Base-by-base conservation (phyloP, 2,113 vertebrate genomes). In the Brachyhypopomus occidentalis region DNA sequence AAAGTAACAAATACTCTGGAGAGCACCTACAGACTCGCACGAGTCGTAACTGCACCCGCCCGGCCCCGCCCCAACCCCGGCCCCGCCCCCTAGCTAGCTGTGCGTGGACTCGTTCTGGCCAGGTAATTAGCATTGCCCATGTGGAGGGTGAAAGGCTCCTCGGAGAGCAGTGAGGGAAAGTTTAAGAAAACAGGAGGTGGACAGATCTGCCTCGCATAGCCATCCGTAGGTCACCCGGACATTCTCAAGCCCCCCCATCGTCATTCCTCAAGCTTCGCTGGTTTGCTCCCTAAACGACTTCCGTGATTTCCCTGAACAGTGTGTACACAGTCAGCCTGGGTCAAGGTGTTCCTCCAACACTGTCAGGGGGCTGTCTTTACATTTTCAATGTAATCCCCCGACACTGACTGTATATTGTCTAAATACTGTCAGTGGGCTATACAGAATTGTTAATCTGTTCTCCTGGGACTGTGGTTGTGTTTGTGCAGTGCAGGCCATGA, bases 131-230 rank as follows among this genome's bases (percentile, higher is more conserved):
- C 77, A 76, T 48, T 45, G 75, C 62, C 72, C 77, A 77, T 55
- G 62, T 81, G 14, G 69, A 58, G 75, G 80, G 72, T 72, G 38
- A 76, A 84, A 70, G 76, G 72, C 55, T 84, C 79, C 80, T 56
- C 17, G n/a, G 83, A 86, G 83, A 82, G 62, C 45, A 75, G 79
- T 62, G 82, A 75, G 23, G 17, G 73, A 66, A 79, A 82, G 83
- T 84, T 86, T 86, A 86, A 84, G 77, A 82, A 86, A 86, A 86
- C 83, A 81, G 75, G 59, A 83, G 58, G 25, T 7, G 52, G 62
- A 25, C 52, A 60, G 62, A 66, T 71, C 25, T 75, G 80, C 34
- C 77, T 77, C 45, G 20, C 23, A 56, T 77, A 76, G 66, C 63
- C 62, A 77, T 77, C 77, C 59, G 19, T 25, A 2, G 55, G 72